Evolutionary conservation across 2,888 invertebrate species (phyloP), one percentile per base, ranked within the genome.

Genomic region (Melanophora roralis): DNA sequence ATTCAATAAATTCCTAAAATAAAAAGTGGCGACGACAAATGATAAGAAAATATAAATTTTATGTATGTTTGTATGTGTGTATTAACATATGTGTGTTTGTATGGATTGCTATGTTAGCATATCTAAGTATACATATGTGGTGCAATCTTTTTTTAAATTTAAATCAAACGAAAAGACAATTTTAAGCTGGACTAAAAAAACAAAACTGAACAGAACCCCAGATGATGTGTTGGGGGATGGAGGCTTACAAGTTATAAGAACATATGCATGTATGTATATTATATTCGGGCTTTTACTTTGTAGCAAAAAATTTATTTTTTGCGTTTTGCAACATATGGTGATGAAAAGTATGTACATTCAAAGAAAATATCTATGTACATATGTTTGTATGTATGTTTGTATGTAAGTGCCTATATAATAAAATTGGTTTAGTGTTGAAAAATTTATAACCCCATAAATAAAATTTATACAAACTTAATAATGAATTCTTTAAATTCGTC

Each of bases 1-100:
- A 80, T 80, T 68, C 76, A 80, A 80, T 80, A 73, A 80, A 76
- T 76, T 73, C 55, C n/a, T 36, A 57, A 71, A 12, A 72, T 68
- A 73, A 76, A 73, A 80, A 76, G 68, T 47, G 49, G 38, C 57
- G 57, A 49, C 60, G 60, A 64, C 38, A 45, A 34, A 21, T 32
- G 40, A 43, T 14, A n/a, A 55, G 43, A 36, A 21, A 12, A 27
- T 32, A 16, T 32, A 32, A 32, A 12, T 53, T 47, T 8, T 47
- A 27, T 6, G 27, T 27, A 27, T 27, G 4, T 27, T 5, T 6
- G 27, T 27, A 27, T 32, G 1, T n/a, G 19, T 9, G 47, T 21
- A 38, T 47, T 27, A 9, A 5, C 11, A 16, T 16, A 11, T n/a
- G n/a, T n/a, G n/a, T n/a, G n/a, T n/a, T n/a, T n/a, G n/a, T n/a